Evolutionary conservation across 1,140 invertebrate species (phyloP), one percentile per base, ranked within the genome.

Genomic region (Brachystomella parvula): DNA sequence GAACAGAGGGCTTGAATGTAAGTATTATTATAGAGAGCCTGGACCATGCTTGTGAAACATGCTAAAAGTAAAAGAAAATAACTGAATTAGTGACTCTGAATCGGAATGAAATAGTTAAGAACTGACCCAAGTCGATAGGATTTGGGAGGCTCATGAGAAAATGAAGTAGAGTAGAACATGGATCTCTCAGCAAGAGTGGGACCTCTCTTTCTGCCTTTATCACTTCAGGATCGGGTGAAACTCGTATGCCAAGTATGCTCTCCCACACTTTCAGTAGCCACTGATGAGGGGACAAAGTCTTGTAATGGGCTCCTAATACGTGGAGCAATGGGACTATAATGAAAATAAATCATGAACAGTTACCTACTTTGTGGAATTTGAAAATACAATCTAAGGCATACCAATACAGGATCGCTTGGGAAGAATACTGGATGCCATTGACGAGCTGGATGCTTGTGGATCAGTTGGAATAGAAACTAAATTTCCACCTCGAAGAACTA

Each of bases 241-340:
- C 70, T 2, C 69, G 39, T 28, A 73, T 70, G 29, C 71, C 71
- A 30, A 73, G 57, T 19, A 73, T 66, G 24, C 71, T 63, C 49
- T 70, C 71, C 71, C 71, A 73, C 29, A 67, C 70, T 67, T 73
- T 73, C 9, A 69, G 71, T 21, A 68, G 53, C 58, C 66, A 73
- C 15, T 61, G 66, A 6, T 73, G 68, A 21, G 71, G 65, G 47
- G 71, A 73, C 66, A 90, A 78, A 3, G 86, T 80, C 62, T 88
- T 86, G 30, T 89, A 87, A 78, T 94, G 90, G 70, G 89, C 85
- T 19, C 89, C 88, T 61, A 96, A 78, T 3, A 96, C 90, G 74
- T 94, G 89, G 59, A 96, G 79, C 31, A 96, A 78, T 21, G 92
- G 92, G 73, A 94, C 92, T 89, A 77, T n/a, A n/a, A n/a, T n/a